Conservation (phyloP, 2,113 vertebrate genomes). For the Prunella himalayana region DNA sequence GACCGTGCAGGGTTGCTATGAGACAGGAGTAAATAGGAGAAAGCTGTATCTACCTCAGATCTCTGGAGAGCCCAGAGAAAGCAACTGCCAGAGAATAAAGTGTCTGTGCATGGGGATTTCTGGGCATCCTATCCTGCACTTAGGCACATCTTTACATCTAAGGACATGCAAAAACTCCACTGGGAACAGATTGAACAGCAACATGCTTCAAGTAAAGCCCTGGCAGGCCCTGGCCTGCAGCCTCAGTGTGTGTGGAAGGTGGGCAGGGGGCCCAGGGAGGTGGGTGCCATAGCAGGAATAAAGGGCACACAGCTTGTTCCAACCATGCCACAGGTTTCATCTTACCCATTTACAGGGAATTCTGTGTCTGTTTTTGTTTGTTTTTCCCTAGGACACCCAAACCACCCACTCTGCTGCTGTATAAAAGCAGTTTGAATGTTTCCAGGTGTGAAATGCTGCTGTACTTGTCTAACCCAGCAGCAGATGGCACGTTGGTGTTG, state of each 20-base stretch:
- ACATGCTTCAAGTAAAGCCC: neutral
- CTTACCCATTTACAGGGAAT: neutral
- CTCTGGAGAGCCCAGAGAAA: neutral
- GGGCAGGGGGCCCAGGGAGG: neutral
- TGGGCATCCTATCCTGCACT: neutral
- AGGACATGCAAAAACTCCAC: neutral
- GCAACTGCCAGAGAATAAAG: neutral
- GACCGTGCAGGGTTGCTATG: conserved; percentile 28
- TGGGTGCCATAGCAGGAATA: neutral
- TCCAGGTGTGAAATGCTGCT: neutral
- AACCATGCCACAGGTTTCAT: neutral
- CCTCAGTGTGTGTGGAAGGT: neutral
- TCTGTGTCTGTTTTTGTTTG: neutral
- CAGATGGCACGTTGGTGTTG: neutral
- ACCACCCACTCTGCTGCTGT: neutral
- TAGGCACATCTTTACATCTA: neutral
- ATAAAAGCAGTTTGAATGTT: neutral
- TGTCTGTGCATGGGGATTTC: neutral
- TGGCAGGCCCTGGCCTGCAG: neutral
- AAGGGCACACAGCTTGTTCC: neutral
- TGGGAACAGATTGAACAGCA: neutral
- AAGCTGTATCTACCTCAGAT: neutral
- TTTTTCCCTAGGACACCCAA: neutral
- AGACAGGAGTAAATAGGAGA: conserved; percentile 41
- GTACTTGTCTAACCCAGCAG: neutral